Base-by-base conservation (phyloP, 2,113 vertebrate species). In the Barbus barbus region DNA sequence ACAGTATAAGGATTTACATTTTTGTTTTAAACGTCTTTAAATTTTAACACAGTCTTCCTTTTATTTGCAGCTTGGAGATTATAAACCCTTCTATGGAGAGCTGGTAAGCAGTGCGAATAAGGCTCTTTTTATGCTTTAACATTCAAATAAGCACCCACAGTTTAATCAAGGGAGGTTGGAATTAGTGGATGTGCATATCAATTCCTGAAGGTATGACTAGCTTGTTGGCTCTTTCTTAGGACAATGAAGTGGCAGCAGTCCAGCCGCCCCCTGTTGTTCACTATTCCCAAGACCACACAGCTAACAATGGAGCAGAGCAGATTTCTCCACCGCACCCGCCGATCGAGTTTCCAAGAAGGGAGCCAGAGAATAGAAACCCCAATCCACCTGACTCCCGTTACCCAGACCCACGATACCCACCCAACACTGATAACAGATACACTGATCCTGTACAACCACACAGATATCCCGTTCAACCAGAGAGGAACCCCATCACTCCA, bases 241-340 rank as follows among this genome's bases (percentile, higher is more conserved):
- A 96, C 85, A 99, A 99, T 0, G 97, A 99, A 77, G 97, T 99
- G 76, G 96, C 96, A 0, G 96, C 95, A 51, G 94, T 93, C 58
- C 94, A 96, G 83, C 96, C 95, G 0, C 94, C 95, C 0, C 96
- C 96, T 0, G 91, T 94, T 2, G 82, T 96, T 5, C 92, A 93
- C 69, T 96, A 96, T 0, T 89, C 93, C 0, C 93, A 92, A 4
- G 91, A 92, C 92, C 90, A 28, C 91, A 94, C 86, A 60, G 91
- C 0, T 81, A 93, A 84, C 92, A 92, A 88, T 82, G 96, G 87
- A 65, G 92, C 63, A 3, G 88, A 26, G 28, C 93, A 26, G 79
- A 69, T 84, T 91, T 1, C 86, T 95, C 89, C 90, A 94, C 0
- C 84, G 84, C 71, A 61, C 85, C 92, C 0, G 90, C 0, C 78